Evolutionary conservation across 2,888 invertebrate species (phyloP).

Genomic region (Mactromeris polynyma): DNA sequence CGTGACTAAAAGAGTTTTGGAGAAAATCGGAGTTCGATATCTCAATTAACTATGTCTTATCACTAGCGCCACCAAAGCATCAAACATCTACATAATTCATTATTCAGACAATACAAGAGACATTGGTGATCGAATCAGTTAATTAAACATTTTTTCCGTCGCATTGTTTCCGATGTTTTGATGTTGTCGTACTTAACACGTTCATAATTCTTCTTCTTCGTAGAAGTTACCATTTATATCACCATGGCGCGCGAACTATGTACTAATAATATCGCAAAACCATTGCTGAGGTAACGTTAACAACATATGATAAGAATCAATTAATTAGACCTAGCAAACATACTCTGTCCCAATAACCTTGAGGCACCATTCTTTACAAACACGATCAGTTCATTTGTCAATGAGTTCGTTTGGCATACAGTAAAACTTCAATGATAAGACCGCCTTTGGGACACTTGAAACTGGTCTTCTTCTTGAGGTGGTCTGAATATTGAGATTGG

Average conservation of each 20-base stretch:
- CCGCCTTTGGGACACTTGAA: too few species aligned
- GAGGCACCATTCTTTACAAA: too few species aligned
- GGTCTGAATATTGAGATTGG: too few species aligned
- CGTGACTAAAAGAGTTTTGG: too few species aligned
- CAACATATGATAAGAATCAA: not conserved
- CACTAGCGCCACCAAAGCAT: not conserved
- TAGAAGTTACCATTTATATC: too few species aligned
- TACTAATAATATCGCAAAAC: not conserved
- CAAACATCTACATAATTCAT: not conserved
- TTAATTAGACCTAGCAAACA: not conserved
- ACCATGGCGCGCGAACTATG: not conserved
- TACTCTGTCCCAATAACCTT: too few species aligned
- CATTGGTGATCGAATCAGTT: not conserved
- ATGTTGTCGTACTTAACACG: not conserved
- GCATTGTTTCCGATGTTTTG: not conserved
- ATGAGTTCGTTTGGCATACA: too few species aligned
- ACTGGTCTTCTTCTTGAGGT: too few species aligned
- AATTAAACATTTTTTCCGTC: not conserved
- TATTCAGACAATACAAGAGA: not conserved
- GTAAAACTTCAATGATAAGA: too few species aligned
- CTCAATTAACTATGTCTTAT: not conserved
- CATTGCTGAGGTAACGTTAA: not conserved
- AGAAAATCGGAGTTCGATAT: not conserved
- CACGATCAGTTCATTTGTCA: too few species aligned
- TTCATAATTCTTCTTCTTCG: too few species aligned